Evolutionary conservation across 2,797 vertebrate species (phyloP).

Genomic region (Caiman crocodilus): DNA sequence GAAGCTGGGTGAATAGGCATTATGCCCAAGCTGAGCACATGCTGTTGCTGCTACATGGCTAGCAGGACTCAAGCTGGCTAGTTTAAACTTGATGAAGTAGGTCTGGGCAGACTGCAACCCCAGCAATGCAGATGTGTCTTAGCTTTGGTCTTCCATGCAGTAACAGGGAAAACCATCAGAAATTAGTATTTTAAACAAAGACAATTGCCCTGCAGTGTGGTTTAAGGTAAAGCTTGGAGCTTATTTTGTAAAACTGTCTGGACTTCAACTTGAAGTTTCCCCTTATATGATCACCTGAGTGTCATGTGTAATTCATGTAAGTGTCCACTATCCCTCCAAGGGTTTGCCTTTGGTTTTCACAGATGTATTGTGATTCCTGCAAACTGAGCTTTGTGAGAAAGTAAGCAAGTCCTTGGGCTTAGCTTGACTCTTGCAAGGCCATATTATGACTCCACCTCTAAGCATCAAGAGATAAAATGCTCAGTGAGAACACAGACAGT

Average conservation of each 20-base stretch:
- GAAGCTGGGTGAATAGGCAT: no score
- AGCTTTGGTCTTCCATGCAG: not conserved
- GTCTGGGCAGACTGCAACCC: no score
- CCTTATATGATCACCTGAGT: no score
- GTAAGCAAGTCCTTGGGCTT: not conserved
- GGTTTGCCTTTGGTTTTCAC: not conserved
- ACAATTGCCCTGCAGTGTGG: not conserved
- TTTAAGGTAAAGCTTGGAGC: not conserved
- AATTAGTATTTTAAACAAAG: not conserved
- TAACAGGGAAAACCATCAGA: not conserved
- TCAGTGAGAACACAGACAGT: not conserved
- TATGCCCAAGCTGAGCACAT: no score
- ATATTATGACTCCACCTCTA: not conserved
- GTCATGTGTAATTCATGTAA: not conserved
- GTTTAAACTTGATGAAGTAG: no score
- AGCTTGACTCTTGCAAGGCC: not conserved
- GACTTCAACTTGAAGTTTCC: not conserved
- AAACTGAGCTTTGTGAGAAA: not conserved
- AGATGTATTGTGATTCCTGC: not conserved
- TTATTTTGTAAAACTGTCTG: not conserved
- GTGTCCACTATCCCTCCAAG: not conserved
- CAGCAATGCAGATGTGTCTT: no score
- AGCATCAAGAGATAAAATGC: not conserved
- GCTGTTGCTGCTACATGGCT: no score
- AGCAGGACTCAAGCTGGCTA: no score